A percentile compares a stretch with the other conserved stretches of the same genome.
Evolutionary conservation across 1,140 invertebrate species (phyloP).

Genomic region (Argopecten irradians): DNA sequence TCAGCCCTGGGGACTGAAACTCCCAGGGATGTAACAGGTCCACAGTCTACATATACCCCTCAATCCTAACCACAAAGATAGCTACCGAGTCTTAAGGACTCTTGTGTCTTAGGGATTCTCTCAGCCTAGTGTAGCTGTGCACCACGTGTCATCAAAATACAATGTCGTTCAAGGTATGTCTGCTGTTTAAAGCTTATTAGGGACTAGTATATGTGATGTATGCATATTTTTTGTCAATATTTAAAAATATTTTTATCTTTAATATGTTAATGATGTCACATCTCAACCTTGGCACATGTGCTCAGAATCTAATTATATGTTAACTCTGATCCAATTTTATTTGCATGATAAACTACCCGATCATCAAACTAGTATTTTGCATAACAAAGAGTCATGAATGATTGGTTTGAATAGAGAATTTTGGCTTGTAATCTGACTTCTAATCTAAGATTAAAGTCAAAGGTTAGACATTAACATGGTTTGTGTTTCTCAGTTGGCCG

Average conservation of each 20-base stretch:
- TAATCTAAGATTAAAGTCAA: too few species aligned
- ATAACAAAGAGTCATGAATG: too few species aligned
- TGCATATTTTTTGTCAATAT: neutral
- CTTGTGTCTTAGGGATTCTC: neutral
- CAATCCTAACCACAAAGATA: neutral
- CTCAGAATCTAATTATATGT: neutral
- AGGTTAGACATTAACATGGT: too few species aligned
- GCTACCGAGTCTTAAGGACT: too few species aligned
- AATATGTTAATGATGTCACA: neutral
- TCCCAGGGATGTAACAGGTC: slow-evolving; percentile 13
- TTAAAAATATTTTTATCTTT: neutral
- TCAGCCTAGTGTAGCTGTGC: neutral
- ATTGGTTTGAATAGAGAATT: too few species aligned
- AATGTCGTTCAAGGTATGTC: neutral
- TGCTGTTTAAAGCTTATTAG: neutral
- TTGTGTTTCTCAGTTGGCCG: too few species aligned
- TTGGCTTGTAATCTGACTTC: too few species aligned
- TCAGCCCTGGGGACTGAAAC: slow-evolving; percentile 4
- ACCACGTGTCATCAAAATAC: neutral
- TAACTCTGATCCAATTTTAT: neutral
- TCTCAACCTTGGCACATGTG: neutral
- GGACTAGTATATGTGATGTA: too few species aligned
- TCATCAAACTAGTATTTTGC: neutral
- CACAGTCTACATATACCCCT: neutral
- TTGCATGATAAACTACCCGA: neutral